Conservation (phyloP, 2,113 vertebrate genomes). For the Podarcis cretensis region DNA sequence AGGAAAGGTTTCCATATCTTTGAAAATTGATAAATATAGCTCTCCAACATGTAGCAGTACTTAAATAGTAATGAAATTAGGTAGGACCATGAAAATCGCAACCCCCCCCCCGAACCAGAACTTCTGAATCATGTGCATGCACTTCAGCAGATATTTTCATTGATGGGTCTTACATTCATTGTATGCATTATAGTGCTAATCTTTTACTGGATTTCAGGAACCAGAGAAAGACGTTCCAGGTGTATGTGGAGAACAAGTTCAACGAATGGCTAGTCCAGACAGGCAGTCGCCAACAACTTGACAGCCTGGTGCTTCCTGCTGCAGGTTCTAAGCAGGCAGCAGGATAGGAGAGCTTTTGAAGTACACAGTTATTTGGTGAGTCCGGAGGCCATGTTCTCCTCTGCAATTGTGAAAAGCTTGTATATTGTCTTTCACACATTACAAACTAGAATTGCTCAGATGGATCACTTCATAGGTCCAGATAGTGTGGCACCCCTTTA, state of each 20-base stretch:
- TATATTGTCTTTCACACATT: background rate
- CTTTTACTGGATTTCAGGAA: constrained; percentile 77
- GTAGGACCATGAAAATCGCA: background rate
- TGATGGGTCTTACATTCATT: background rate
- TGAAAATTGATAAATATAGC: too few relatives aligned
- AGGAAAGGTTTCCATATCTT: too few relatives aligned
- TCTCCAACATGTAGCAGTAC: too few relatives aligned
- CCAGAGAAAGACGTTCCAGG: constrained; percentile 88
- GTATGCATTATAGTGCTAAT: background rate
- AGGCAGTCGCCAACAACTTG: constrained; percentile 88
- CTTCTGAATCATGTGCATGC: background rate
- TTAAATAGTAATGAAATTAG: background rate
- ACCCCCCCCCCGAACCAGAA: too few relatives aligned
- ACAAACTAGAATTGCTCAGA: background rate
- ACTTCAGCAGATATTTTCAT: background rate
- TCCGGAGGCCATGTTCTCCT: background rate
- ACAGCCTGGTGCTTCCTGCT: constrained; percentile 85
- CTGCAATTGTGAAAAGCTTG: fast-evolving
- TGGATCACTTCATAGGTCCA: background rate
- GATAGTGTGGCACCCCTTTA: background rate
- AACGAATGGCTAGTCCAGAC: constrained; percentile 90
- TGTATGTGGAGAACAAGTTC: constrained; percentile 90
- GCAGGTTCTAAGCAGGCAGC: constrained; percentile 69
- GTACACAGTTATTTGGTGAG: constrained; percentile 40
- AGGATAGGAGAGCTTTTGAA: constrained; percentile 42